Base-by-base conservation (phyloP, 2,113 vertebrate genomes). In the Rhinichthys klamathensis region DNA sequence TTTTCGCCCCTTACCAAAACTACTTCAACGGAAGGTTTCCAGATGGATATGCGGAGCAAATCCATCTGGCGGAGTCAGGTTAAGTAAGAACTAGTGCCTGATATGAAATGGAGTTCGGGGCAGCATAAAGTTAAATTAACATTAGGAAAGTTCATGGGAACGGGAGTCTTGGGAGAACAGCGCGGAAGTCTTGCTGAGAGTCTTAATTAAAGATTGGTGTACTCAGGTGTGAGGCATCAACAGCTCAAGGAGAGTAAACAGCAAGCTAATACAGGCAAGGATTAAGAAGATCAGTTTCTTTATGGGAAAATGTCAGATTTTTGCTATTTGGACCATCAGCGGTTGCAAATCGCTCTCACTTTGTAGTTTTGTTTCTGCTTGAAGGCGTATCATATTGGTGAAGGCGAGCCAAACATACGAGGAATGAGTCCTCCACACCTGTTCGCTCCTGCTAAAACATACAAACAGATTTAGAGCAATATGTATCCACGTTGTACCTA, bases 301-400 rank as follows among this genome's bases (percentile, higher is more conserved):
- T 72, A n/a, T 54, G 65, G 61, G 65, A 70, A 82, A 82, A 82
- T 82, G 46, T 51, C 46, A 82, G 80, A 70, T 72, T 54, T 56
- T 16, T 82, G 61, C 58, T 69, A 49, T 69, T 61, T n/a, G 54
- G 30, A 60, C 30, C 75, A 78, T 58, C 21, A 38, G 23, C 11
- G 2, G 2, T 38, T 61, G 15, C 38, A 30, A 65, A 46, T n/a
- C 5, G 2, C 46, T 70, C 3, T 6, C 18, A 4, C 46, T 51
- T 67, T 65, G 46, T 51, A 32, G 32, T 1, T 25, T 38, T 30
- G 61, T 61, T 61, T 75, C 58, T 23, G 67, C 38, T 70, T 58
- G 67, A 44, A 56, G 49, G 3, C 44, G 6, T 70, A 49, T 69
- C 7, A 35, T 44, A 58, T 85, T 60, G 67, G 25, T 38, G 25